Percentiles rank a stretch among this genome's conserved stretches.
Evolutionary conservation across 1,140 invertebrate genomes (phyloP).

Genomic region (Thaumetopoea pityocampa): DNA sequence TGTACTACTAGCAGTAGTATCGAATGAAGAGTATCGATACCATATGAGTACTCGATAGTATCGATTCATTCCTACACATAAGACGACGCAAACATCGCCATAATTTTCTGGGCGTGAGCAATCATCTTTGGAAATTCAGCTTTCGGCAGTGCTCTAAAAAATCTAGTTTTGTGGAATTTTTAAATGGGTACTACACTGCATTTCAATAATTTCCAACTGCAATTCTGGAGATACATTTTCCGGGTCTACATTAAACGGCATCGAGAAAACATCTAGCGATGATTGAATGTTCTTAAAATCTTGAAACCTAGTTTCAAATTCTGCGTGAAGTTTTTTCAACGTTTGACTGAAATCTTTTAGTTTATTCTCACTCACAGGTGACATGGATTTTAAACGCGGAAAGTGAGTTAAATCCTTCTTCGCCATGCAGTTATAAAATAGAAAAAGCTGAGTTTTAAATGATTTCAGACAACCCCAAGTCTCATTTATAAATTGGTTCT

Average conservation of each 20-base stretch:
- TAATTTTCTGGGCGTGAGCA: constrained; percentile 10
- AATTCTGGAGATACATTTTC: constrained; percentile 15
- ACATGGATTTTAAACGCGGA: constrained; percentile 10
- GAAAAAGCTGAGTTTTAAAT: constrained; percentile 13
- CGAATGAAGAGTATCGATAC: too few relatives aligned
- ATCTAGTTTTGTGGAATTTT: constrained; percentile 10
- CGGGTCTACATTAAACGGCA: constrained; percentile 14
- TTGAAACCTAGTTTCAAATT: constrained; percentile 16
- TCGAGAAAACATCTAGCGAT: constrained; percentile 12
- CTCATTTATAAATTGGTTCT: constrained; percentile 8
- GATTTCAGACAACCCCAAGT: constrained; percentile 14
- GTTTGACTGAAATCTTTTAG: constrained; percentile 5
- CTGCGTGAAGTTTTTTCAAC: constrained; percentile 10
- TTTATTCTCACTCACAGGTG: constrained; percentile 5
- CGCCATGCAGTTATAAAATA: constrained; percentile 9
- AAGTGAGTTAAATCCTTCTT: constrained; percentile 14
- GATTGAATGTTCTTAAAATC: constrained; percentile 13
- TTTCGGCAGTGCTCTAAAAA: constrained; percentile 10
- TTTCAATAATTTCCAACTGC: constrained; percentile 17
- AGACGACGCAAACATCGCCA: constrained; percentile 9
- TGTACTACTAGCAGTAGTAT: too few relatives aligned
- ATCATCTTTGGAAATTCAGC: constrained; percentile 9
- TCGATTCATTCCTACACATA: too few relatives aligned
- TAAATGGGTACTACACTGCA: constrained; percentile 17
- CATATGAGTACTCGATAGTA: too few relatives aligned